Conservation (phyloP, 1,140 invertebrate genomes). For the Pollicipes pollicipes region DNA sequence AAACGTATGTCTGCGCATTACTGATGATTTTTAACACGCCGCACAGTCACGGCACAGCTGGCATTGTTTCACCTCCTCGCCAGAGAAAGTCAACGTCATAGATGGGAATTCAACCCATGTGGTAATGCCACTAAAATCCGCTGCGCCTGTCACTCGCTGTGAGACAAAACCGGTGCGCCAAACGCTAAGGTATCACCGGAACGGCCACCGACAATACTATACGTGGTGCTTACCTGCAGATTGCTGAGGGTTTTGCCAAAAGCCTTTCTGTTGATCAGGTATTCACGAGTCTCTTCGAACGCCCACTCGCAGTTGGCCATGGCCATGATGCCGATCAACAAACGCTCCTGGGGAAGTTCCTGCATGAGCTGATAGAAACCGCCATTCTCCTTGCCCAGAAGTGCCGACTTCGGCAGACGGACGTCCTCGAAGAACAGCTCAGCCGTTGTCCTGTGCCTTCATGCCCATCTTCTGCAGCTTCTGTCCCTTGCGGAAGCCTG, state of each 20-base stretch:
- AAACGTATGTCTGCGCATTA: too few species aligned
- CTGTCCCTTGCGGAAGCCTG: constrained; percentile 31
- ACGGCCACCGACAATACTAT: neutral
- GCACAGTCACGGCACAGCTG: too few species aligned
- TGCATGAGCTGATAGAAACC: constrained; percentile 35
- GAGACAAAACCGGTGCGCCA: too few species aligned
- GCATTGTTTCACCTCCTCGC: too few species aligned
- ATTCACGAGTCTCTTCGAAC: constrained; percentile 32
- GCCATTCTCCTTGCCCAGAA: constrained; percentile 30
- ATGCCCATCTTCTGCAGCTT: constrained; percentile 32
- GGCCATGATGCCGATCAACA: constrained; percentile 27
- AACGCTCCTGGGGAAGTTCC: constrained; percentile 32
- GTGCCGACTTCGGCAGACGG: constrained; percentile 26
- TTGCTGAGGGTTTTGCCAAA: constrained; percentile 31
- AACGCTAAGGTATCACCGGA: too few species aligned
- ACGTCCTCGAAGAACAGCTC: constrained; percentile 36
- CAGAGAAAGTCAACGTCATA: too few species aligned
- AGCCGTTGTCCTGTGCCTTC: constrained; percentile 33
- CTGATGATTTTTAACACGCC: too few species aligned
- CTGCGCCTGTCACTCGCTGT: too few species aligned
- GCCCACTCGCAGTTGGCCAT: constrained; percentile 29
- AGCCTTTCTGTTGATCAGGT: constrained; percentile 30
- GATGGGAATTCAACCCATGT: too few species aligned
- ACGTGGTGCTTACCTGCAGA: constrained; percentile 24
- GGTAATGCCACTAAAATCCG: too few species aligned